Evolutionary conservation across 2,888 invertebrate genomes (phyloP).

Genomic region (Leucophenga maculata): DNA sequence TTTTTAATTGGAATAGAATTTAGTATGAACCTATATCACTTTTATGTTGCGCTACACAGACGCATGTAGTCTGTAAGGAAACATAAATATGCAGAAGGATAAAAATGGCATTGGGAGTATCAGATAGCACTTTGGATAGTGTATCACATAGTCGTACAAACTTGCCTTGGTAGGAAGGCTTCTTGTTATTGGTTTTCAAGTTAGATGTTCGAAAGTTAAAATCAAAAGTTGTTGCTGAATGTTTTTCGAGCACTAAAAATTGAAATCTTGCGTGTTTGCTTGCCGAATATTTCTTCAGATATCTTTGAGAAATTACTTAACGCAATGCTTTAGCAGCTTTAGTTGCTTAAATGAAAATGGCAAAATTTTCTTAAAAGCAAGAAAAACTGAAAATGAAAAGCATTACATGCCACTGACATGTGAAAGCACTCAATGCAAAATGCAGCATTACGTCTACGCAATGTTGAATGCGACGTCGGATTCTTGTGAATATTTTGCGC

Average conservation of each 20-base stretch:
- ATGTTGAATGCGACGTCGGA: neutral
- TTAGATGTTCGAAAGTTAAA: neutral
- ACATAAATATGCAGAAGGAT: too few species aligned
- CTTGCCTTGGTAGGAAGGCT: too few species aligned
- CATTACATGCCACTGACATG: neutral
- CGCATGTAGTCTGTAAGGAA: neutral
- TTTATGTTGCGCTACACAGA: neutral
- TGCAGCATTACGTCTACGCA: neutral
- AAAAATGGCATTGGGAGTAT: too few species aligned
- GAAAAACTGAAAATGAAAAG: too few species aligned
- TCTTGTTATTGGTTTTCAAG: too few species aligned
- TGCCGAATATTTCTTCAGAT: neutral
- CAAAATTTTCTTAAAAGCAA: neutral
- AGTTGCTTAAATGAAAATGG: neutral
- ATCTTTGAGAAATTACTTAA: neutral
- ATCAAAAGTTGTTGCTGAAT: neutral
- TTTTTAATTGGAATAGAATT: slow-evolving; percentile 15
- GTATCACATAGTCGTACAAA: too few species aligned
- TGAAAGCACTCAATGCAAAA: neutral
- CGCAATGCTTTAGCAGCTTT: neutral
- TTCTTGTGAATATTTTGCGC: neutral
- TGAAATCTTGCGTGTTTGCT: too few species aligned
- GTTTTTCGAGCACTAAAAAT: too few species aligned
- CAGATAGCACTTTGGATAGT: too few species aligned
- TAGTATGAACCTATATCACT: neutral